These are phyloP conservation scores for Drosophila quinaria DNA, from an alignment of 2,888 invertebrate species.

Conservation along the genomic window DNA sequence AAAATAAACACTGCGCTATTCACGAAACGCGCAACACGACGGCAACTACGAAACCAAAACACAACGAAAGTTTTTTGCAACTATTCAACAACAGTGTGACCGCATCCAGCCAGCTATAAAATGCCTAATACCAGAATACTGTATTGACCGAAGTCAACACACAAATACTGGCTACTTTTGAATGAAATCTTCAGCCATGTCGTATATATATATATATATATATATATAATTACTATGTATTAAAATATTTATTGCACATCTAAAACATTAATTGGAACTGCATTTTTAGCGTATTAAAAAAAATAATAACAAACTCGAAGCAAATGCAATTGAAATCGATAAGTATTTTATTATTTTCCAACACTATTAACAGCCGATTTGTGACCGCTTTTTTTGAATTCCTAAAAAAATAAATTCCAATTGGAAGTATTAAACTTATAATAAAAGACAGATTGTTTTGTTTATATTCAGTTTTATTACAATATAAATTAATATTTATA, in stretches of 20 bases:
- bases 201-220: neutral
- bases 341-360: neutral
- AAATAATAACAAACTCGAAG: neutral
- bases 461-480: conserved; percentile 76
- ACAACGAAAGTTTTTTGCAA: conserved; percentile 48
- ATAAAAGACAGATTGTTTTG: neutral
- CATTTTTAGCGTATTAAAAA: neutral
- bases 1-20: conserved; percentile 39
- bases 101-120: conserved; percentile 5
- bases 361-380: neutral
- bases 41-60: conserved; percentile 56
- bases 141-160: neutral
- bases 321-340: neutral
- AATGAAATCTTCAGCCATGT: neutral
- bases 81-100: conserved; percentile 37
- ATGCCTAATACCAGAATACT: conserved; percentile 16
- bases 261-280: neutral
- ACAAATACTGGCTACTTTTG: neutral
- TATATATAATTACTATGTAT: too few species aligned
- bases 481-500: conserved; percentile 79
- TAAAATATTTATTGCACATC: too few species aligned
- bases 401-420: neutral
- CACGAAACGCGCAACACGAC: conserved; percentile 53
- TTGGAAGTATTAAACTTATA: neutral
- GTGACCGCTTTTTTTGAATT: neutral